Evolutionary conservation across 2,888 invertebrate species (phyloP), one percentile per base, ranked within the genome.

Genomic region (Ectropis crepuscularia): DNA sequence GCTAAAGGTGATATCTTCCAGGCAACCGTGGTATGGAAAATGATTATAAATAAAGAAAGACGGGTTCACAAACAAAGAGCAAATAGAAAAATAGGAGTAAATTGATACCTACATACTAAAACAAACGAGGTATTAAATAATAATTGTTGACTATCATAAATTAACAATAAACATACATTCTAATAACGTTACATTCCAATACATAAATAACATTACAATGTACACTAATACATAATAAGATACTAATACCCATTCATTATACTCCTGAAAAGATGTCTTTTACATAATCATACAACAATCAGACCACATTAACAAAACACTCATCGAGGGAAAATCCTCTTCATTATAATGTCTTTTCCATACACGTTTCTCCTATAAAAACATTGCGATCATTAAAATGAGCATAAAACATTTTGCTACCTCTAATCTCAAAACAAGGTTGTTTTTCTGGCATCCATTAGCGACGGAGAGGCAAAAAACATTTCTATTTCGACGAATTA

Each of bases 361-460:
- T 61, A 55, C 50, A 41, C 51, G n/a, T n/a, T n/a, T n/a, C 4
- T 36, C 53, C 37, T 57, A 42, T 47, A 57, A 60, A 61, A 65
- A 57, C 57, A 61, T 77, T 69, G 68, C 68, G 73, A 75, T 81
- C 74, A 80, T 83, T 81, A 81, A 77, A 79, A 79, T 72, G 67
- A 71, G 71, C 77, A 74, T 76, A 76, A 79, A 75, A 68, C 69
- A 72, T 75, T 79, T 73, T 69, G 66, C 70, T 73, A 48, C 55
- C 63, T 72, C 72, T 74, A 75, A 82, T 80, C 76, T 69, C 70
- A 74, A 76, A 80, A 79, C 67, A 80, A 74, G 65, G 63, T 78
- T 81, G 63, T 84, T 85, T 84, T 79, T 72, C 70, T 76, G 76
- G 70, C 73, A 76, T 83, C 83, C 85, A 87, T 87, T 86, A 87